These are phyloP conservation scores for Micrasema longulum DNA, from an alignment of 1,140 invertebrate species.

Conservation along the genomic window DNA sequence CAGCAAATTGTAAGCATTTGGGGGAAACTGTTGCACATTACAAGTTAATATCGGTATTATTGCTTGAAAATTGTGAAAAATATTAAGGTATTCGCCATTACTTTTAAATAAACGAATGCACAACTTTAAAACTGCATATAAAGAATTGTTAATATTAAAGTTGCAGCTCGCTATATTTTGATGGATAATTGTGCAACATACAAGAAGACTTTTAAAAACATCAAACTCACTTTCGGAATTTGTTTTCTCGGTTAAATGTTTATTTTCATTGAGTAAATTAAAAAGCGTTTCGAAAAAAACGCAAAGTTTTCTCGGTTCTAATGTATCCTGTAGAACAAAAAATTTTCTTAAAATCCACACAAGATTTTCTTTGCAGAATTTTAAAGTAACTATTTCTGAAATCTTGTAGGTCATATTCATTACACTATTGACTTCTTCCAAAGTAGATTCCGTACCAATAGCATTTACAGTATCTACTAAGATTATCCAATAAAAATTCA, in stretches of 20 bases:
- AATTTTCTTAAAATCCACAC: constrained; percentile 41
- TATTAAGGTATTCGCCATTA: constrained; percentile 16
- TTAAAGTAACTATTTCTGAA: constrained; percentile 19
- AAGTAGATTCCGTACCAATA: constrained; percentile 9
- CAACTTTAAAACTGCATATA: constrained; percentile 20
- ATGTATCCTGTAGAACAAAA: constrained; percentile 33
- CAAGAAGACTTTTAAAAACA: constrained; percentile 40
- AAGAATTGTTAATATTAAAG: constrained; percentile 4
- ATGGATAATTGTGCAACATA: constrained; percentile 25
- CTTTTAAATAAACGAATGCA: constrained; percentile 27
- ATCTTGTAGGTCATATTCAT: constrained; percentile 32
- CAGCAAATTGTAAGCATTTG: constrained; percentile 8
- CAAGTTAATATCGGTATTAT: constrained; percentile 15
- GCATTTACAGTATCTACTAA: constrained; percentile 34
- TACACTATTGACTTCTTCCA: constrained; percentile 1
- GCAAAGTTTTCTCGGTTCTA: constrained; percentile 6
- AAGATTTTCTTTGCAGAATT: constrained; percentile 43
- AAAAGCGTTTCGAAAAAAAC: constrained; percentile 39
- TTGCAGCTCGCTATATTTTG: constrained; percentile 39
- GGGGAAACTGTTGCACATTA: constrained; percentile 16
- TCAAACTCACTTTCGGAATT: constrained; percentile 24
- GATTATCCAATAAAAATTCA: constrained; percentile 43
- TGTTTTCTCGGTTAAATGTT: neutral
- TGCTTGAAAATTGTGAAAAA: constrained; percentile 9
- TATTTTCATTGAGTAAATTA: constrained; percentile 17